A percentile compares a stretch with the other conserved stretches of the same genome.
phyloP scores from a whole-genome alignment of 2,888 invertebrate genomes.

The Micoletzkya japonica region DNA sequence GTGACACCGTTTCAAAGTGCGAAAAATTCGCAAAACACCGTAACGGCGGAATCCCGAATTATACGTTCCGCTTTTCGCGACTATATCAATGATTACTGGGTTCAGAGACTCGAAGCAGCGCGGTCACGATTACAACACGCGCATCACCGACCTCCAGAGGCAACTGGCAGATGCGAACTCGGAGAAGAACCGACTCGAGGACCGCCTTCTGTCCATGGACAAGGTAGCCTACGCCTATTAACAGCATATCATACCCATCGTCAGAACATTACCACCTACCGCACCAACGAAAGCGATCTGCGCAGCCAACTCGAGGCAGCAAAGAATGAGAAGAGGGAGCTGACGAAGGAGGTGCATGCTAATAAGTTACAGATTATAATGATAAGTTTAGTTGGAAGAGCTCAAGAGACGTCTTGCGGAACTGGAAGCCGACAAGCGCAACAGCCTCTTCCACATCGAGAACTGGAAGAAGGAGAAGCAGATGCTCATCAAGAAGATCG shows the following conservation, averaged over 20 bases:
- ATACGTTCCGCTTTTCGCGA: no score
- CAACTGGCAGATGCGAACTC: conserved; percentile 59
- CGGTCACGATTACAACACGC: conserved; percentile 54
- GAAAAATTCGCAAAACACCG: no score
- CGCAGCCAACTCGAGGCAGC: conserved; percentile 56
- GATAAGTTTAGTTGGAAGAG: conserved; percentile 53
- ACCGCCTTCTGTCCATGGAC: conserved; percentile 55
- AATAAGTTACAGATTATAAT: not conserved
- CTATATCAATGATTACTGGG: no score
- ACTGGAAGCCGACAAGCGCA: conserved; percentile 52
- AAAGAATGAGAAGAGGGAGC: conserved; percentile 56
- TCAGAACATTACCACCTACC: conserved; percentile 48
- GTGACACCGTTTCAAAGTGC: no score
- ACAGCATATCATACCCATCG: not conserved
- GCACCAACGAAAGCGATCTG: conserved; percentile 55
- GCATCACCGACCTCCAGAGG: conserved; percentile 58
- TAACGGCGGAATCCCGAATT: no score
- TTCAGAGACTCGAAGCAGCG: conserved; percentile 59
- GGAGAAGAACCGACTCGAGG: conserved; percentile 60
- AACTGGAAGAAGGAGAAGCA: conserved; percentile 60
- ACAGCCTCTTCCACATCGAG: conserved; percentile 47
- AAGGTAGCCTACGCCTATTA: conserved; percentile 38
- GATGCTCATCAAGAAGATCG: conserved; percentile 59
- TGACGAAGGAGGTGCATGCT: conserved; percentile 37
- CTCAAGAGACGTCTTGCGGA: conserved; percentile 51